A percentile compares a stretch with the other conserved stretches of the same genome.
Conservation (phyloP, 1,140 invertebrate genomes). For the Neuroterus valhalla region DNA sequence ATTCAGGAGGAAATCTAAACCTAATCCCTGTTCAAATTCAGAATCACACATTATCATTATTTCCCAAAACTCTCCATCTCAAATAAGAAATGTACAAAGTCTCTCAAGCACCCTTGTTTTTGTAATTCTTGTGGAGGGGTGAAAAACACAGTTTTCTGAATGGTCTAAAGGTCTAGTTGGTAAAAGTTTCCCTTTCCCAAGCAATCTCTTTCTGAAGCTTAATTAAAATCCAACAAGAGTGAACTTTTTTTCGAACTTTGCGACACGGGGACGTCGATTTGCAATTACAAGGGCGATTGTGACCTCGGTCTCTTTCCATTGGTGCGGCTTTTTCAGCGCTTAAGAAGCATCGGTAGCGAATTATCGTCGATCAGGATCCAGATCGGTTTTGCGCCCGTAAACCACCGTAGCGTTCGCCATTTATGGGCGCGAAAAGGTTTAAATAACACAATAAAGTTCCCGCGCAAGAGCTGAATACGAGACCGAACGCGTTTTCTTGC, state of each 20-base stretch:
- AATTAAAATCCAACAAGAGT: slow-evolving; percentile 31
- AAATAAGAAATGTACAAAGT: too few relatives aligned
- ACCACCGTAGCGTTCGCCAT: slow-evolving; percentile 52
- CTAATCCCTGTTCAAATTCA: too few relatives aligned
- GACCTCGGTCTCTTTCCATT: slow-evolving; percentile 14
- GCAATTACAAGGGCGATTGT: slow-evolving; percentile 11
- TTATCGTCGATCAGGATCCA: not conserved
- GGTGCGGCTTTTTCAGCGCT: not conserved
- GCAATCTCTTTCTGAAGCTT: not conserved
- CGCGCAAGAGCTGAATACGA: slow-evolving; percentile 51
- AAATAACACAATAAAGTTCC: slow-evolving; percentile 69
- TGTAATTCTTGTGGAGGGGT: too few relatives aligned
- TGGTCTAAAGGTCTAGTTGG: too few relatives aligned
- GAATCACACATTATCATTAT: too few relatives aligned
- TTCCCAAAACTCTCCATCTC: too few relatives aligned
- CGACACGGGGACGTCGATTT: not conserved
- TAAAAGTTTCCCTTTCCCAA: too few relatives aligned
- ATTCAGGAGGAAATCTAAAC: too few relatives aligned
- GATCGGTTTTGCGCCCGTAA: slow-evolving; percentile 62
- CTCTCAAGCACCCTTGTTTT: too few relatives aligned
- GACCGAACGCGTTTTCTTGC: slow-evolving; percentile 62
- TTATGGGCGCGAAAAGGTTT: slow-evolving; percentile 60
- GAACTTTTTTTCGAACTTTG: not conserved
- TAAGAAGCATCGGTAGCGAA: slow-evolving; percentile 23
- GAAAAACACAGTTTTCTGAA: too few relatives aligned